Percentiles rank a stretch among this genome's conserved stretches.
Conservation (phyloP, 2,113 vertebrate species). For the Paramormyrops kingsleyae region DNA sequence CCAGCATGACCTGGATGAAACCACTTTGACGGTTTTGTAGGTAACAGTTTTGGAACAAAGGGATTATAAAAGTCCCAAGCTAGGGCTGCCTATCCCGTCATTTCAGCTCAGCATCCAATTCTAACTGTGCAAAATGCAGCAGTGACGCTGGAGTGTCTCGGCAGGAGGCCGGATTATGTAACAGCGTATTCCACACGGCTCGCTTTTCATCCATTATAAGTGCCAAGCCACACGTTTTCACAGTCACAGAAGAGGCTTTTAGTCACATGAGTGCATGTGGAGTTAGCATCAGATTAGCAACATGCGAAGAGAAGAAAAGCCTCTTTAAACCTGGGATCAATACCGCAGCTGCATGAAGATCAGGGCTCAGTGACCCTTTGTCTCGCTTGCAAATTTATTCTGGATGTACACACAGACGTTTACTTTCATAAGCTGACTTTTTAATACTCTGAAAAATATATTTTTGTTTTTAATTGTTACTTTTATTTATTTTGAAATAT, state of each 20-base stretch:
- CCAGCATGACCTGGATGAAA: neutral
- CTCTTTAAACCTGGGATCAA: neutral
- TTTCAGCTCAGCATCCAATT: neutral
- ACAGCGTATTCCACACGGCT: neutral
- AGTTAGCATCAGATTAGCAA: neutral
- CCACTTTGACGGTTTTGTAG: neutral
- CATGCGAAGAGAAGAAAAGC: neutral
- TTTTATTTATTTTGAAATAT: neutral
- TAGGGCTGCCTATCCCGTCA: neutral
- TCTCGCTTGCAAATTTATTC: neutral
- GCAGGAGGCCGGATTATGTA: neutral
- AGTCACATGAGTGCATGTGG: neutral
- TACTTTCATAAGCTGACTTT: neutral
- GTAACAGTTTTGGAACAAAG: neutral
- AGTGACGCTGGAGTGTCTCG: neutral
- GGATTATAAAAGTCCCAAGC: neutral
- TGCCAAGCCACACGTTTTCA: neutral
- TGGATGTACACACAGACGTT: neutral
- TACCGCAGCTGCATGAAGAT: neutral
- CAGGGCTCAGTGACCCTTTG: neutral
- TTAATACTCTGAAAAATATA: neutral
- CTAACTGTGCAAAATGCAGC: neutral
- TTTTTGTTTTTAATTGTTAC: neutral
- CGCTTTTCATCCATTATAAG: slow-evolving; percentile 12
- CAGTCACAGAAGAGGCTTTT: neutral